Percentiles rank a stretch among this genome's conserved stretches.
These are phyloP conservation scores for Monochamus saltuarius DNA, from an alignment of 1,140 invertebrate species.

Conservation along the genomic window DNA sequence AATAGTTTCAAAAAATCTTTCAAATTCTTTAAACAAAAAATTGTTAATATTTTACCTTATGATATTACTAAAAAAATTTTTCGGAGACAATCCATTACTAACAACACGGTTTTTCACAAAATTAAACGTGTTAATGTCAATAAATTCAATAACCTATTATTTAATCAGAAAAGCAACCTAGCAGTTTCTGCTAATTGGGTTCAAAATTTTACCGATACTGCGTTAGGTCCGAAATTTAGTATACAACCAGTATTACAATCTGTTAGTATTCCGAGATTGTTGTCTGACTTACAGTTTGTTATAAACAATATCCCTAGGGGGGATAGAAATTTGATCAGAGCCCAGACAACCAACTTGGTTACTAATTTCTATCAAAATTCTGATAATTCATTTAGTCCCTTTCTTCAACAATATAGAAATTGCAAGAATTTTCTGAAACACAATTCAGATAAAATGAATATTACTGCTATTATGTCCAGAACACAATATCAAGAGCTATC, in stretches of 20 bases:
- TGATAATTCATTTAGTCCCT: background rate
- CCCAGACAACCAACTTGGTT: no score
- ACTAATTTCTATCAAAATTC: conserved; percentile 6
- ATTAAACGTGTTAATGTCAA: background rate
- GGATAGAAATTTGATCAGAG: conserved; percentile 3
- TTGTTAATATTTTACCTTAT: background rate
- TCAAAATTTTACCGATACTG: background rate
- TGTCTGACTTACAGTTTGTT: conserved; percentile 1
- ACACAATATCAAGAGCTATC: background rate
- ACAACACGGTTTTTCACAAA: background rate
- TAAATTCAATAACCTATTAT: background rate
- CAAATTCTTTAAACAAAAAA: background rate
- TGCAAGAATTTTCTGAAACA: background rate
- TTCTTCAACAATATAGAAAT: background rate
- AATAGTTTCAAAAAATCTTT: background rate
- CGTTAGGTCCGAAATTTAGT: conserved; percentile 8
- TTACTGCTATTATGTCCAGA: background rate
- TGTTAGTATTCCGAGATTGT: conserved; percentile 11
- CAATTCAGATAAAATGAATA: conserved; percentile 11
- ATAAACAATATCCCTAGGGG: background rate
- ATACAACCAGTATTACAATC: conserved; percentile 10
- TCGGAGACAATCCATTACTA: background rate
- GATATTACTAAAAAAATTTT: background rate
- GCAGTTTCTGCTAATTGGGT: background rate
- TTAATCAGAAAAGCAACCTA: background rate